Evolutionary conservation across 2,113 vertebrate species (phyloP).

Genomic region (Mesitornis unicolor): DNA sequence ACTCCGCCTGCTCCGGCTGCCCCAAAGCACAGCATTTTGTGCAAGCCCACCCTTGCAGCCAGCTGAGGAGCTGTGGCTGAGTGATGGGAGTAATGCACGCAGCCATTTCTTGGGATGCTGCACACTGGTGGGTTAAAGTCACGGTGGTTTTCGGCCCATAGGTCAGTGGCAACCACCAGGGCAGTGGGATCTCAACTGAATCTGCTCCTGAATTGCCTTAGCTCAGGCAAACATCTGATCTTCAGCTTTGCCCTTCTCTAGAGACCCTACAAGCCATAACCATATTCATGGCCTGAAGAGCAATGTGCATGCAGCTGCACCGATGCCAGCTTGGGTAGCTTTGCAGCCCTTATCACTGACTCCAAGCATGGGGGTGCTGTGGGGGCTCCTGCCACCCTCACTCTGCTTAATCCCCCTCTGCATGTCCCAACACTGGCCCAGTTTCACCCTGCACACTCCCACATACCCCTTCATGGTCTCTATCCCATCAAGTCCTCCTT

Average conservation of each 20-base stretch:
- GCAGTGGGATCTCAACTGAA: background rate
- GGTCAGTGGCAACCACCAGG: background rate
- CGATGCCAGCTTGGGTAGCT: background rate
- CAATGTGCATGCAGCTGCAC: background rate
- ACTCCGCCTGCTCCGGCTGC: background rate
- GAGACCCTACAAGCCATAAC: background rate
- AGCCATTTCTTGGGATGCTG: background rate
- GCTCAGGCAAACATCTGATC: background rate
- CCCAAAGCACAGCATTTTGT: background rate
- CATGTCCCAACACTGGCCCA: background rate
- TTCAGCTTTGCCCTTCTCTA: background rate
- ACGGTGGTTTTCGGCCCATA: background rate
- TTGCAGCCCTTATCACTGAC: background rate
- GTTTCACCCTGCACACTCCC: background rate
- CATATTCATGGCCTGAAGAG: background rate
- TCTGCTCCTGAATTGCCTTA: background rate
- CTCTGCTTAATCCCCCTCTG: background rate
- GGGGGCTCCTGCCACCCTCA: background rate
- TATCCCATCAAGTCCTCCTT: background rate
- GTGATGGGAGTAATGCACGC: background rate
- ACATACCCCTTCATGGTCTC: fast-evolving
- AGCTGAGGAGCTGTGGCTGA: background rate
- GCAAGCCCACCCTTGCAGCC: background rate
- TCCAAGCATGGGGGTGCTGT: background rate
- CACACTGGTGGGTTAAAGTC: background rate